Evolutionary conservation across 2,113 vertebrate species (phyloP).

Genomic region (Heterochromis multidens): DNA sequence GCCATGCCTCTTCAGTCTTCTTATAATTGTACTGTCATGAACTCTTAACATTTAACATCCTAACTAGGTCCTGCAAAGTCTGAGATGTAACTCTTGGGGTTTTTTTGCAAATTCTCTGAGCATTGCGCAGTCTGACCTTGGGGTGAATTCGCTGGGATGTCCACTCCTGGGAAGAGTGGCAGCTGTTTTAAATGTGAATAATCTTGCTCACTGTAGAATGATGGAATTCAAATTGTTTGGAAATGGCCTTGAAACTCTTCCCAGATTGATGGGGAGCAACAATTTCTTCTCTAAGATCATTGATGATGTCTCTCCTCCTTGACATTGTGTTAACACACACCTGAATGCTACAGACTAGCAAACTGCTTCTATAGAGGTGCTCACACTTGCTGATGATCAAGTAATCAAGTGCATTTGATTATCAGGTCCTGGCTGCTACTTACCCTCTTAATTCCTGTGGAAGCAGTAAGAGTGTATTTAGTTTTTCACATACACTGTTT

Average conservation of each 20-base stretch:
- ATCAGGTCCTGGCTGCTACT: background rate
- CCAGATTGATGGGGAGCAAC: background rate
- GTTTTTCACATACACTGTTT: background rate
- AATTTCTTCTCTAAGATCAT: background rate
- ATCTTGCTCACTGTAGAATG: too few species aligned
- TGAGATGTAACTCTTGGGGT: too few species aligned
- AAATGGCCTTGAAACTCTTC: too few species aligned
- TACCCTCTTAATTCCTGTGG: background rate
- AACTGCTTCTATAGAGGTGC: background rate
- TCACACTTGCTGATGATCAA: too few species aligned
- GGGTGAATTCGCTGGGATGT: too few species aligned
- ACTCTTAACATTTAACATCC: background rate
- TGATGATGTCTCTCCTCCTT: background rate
- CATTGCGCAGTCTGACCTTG: too few species aligned
- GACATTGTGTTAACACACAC: background rate
- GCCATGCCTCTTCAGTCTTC: background rate
- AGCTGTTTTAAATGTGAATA: too few species aligned
- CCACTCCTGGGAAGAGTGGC: too few species aligned
- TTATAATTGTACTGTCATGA: background rate
- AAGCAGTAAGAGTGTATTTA: background rate
- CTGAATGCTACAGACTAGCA: background rate
- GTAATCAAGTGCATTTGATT: too few species aligned
- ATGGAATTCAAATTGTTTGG: too few species aligned
- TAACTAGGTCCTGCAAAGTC: background rate
- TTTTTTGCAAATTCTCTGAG: too few species aligned